A percentile compares a stretch with the other conserved stretches of the same genome.
phyloP scores from a whole-genome alignment of 2,888 invertebrate species.

The Operophtera brumata region DNA sequence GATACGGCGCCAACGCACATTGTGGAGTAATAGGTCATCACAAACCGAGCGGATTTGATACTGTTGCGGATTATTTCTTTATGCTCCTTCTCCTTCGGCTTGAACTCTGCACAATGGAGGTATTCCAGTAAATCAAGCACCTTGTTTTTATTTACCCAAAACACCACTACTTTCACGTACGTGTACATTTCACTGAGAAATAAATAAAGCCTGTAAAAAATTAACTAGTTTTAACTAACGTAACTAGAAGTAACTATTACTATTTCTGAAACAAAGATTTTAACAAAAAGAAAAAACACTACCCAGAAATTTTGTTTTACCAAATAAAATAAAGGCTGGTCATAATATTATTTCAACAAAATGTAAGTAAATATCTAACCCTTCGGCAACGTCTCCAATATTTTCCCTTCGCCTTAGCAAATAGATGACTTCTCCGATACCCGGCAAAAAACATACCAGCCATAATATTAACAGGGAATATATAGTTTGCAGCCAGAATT shows the following conservation, averaged over 20 bases:
- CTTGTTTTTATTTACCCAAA: constrained; percentile 70
- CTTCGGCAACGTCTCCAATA: constrained; percentile 81
- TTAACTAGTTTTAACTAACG: too few relatives aligned
- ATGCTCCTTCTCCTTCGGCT: constrained; percentile 65
- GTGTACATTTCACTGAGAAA: constrained; percentile 78
- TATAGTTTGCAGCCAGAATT: constrained; percentile 62
- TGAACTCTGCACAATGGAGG: constrained; percentile 66
- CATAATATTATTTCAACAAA: constrained; percentile 42
- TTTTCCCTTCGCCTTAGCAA: constrained; percentile 83
- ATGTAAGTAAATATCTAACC: constrained; percentile 52
- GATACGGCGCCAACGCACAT: constrained; percentile 75
- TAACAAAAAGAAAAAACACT: constrained; percentile 20
- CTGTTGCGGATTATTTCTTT: constrained; percentile 59
- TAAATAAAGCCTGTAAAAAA: constrained; percentile 67
- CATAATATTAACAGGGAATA: constrained; percentile 64
- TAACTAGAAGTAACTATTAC: too few relatives aligned
- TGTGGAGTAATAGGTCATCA: constrained; percentile 69
- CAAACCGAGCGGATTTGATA: constrained; percentile 64
- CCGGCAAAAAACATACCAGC: constrained; percentile 74
- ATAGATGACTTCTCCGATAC: constrained; percentile 83
- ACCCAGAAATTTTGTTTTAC: constrained; percentile 22
- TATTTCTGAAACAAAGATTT: constrained; percentile 11
- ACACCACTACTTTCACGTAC: constrained; percentile 70
- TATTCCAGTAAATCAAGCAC: constrained; percentile 61
- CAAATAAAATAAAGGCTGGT: constrained; percentile 40